phyloP scores from a whole-genome alignment of 2,888 invertebrate species.

The Anticlea derivata region DNA sequence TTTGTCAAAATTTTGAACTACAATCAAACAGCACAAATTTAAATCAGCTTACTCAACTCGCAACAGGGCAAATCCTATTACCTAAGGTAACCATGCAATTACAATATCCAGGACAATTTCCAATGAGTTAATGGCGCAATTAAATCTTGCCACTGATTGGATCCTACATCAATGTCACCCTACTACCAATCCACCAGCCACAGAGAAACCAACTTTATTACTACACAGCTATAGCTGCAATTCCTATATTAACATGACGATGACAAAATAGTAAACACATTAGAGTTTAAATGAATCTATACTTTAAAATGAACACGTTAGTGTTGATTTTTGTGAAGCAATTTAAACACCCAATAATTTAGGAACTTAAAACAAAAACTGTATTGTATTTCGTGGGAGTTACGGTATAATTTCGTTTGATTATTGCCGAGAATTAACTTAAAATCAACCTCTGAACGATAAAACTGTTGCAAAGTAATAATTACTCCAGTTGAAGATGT shows the following conservation, averaged over 20 bases:
- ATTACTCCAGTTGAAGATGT: conserved; percentile 13
- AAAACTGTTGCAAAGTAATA: conserved; percentile 16
- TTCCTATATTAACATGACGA: not conserved
- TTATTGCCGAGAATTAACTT: conserved; percentile 8
- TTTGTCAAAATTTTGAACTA: no score
- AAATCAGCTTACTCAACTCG: conserved; percentile 8
- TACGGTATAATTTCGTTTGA: conserved; percentile 8
- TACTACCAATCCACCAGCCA: conserved; percentile 27
- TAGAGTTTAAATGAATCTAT: not conserved
- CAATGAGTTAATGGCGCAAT: conserved; percentile 54
- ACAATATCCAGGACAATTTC: conserved; percentile 48
- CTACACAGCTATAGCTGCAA: not conserved
- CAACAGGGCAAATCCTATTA: conserved; percentile 41
- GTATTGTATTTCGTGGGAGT: not conserved
- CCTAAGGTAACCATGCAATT: conserved; percentile 45
- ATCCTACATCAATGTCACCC: conserved; percentile 50
- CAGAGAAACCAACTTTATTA: conserved; percentile 10
- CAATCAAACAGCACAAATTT: not conserved
- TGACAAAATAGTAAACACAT: not conserved
- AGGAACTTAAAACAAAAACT: not conserved
- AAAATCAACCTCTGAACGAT: conserved; percentile 14
- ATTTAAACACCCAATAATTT: not conserved
- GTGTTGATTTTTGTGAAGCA: not conserved
- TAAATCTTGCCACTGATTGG: conserved; percentile 51
- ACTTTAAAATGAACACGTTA: not conserved